Evolutionary conservation across 1,140 invertebrate species (phyloP).

Genomic region (Drosophila mayri): DNA sequence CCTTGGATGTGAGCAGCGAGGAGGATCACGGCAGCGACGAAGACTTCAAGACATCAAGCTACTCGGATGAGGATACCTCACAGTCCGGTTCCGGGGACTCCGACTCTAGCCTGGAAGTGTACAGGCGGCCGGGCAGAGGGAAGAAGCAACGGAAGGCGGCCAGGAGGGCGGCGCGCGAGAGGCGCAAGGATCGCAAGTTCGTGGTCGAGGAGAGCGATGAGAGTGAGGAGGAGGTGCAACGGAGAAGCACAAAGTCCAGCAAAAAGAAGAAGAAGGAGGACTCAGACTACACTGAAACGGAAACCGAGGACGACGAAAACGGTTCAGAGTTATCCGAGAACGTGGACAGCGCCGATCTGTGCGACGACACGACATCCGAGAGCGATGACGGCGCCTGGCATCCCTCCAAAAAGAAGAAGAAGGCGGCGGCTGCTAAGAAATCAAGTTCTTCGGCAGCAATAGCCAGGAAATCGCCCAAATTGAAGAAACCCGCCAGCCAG

Average conservation of each 20-base stretch:
- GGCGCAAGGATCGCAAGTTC: constrained; percentile 78
- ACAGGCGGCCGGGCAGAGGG: constrained; percentile 61
- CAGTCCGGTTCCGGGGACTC: constrained; percentile 74
- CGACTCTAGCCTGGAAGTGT: constrained; percentile 78
- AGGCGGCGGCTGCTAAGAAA: constrained; percentile 43
- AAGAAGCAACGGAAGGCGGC: constrained; percentile 73
- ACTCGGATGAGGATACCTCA: constrained; percentile 74
- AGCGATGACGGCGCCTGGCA: constrained; percentile 79
- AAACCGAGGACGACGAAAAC: constrained; percentile 86
- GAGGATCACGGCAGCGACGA: constrained; percentile 94
- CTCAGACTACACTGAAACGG: constrained; percentile 86
- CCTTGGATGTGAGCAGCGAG: constrained; percentile 92
- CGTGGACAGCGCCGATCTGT: constrained; percentile 87
- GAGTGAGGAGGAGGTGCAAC: constrained; percentile 66
- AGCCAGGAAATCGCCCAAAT: constrained; percentile 71
- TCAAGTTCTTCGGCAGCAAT: constrained; percentile 30
- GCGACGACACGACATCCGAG: constrained; percentile 81
- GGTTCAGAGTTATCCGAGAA: constrained; percentile 86
- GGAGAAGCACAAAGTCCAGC: constrained; percentile 50
- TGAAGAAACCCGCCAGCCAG: constrained; percentile 55
- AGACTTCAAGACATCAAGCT: constrained; percentile 90
- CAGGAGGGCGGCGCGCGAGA: constrained; percentile 68
- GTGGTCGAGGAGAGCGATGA: constrained; percentile 82
- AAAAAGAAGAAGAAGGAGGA: constrained; percentile 80
- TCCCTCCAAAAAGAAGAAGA: constrained; percentile 75